phyloP scores from a whole-genome alignment of 2,888 invertebrate species.

The Villa cingulata region DNA sequence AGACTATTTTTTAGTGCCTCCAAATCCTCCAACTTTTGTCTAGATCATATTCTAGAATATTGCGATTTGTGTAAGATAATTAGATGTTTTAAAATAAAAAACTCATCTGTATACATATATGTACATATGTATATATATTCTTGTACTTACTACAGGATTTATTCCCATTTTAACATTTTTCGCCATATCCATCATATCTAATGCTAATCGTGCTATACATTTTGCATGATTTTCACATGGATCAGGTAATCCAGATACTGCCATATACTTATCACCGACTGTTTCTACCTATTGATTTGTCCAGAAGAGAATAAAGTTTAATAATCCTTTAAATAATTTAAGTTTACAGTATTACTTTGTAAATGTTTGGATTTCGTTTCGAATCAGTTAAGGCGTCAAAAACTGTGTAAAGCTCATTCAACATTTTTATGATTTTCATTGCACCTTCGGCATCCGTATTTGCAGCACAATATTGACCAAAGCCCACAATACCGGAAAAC shows the following conservation, averaged over 20 bases:
- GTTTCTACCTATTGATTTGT: constrained; percentile 68
- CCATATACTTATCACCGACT: constrained; percentile 97
- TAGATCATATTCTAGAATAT: no score
- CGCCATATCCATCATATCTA: constrained; percentile 92
- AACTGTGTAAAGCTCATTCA: constrained; percentile 85
- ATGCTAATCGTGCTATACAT: constrained; percentile 76
- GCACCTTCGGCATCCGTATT: constrained; percentile 86
- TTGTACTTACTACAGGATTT: constrained; percentile 64
- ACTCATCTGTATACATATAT: no score
- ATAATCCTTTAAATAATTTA: neutral
- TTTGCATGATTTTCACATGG: constrained; percentile 80
- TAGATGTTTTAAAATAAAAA: no score
- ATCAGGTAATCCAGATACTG: constrained; percentile 88
- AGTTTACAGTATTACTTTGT: constrained; percentile 53
- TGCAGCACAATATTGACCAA: constrained; percentile 77
- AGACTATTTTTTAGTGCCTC: no score
- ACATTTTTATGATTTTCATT: constrained; percentile 90
- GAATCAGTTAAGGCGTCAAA: constrained; percentile 90
- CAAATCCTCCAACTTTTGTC: no score
- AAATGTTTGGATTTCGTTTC: constrained; percentile 82
- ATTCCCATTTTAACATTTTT: constrained; percentile 77
- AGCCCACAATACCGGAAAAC: constrained; percentile 89
- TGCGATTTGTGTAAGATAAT: no score
- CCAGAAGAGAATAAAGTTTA: neutral
- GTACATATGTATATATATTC: no score